Conservation (phyloP, 2,113 vertebrate genomes). For the Pontoporia blainvillei region DNA sequence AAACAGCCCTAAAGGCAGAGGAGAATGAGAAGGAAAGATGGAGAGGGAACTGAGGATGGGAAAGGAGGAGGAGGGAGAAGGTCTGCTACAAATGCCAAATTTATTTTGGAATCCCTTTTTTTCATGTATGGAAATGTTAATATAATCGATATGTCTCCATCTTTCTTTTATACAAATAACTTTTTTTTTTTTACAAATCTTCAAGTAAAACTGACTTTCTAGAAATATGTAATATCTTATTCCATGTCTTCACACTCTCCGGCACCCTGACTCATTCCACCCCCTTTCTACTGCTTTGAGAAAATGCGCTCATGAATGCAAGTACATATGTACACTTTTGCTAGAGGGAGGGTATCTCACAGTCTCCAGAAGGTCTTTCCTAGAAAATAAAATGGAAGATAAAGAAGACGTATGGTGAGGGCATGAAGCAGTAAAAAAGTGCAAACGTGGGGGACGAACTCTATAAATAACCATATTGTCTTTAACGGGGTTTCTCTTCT, state of each 20-base stretch:
- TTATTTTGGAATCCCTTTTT: neutral
- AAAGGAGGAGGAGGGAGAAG: neutral
- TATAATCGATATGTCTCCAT: neutral
- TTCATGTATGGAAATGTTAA: neutral
- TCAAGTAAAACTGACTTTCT: neutral
- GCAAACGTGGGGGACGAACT: neutral
- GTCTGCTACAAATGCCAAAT: neutral
- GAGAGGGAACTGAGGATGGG: accelerated
- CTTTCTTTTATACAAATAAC: neutral
- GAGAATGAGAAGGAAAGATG: neutral
- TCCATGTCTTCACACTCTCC: neutral
- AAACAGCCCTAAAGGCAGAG: neutral
- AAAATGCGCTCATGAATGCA: neutral
- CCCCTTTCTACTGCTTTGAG: neutral
- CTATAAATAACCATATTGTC: neutral
- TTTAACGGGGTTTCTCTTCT: neutral
- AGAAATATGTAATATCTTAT: neutral
- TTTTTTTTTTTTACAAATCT: neutral
- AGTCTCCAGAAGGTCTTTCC: neutral
- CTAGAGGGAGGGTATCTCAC: neutral
- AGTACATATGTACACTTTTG: neutral
- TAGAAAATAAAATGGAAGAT: neutral
- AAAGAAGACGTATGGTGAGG: neutral
- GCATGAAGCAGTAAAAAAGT: neutral
- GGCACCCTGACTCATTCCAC: neutral